Base-by-base conservation (phyloP, 2,797 vertebrate species). In the Karalla daura region DNA sequence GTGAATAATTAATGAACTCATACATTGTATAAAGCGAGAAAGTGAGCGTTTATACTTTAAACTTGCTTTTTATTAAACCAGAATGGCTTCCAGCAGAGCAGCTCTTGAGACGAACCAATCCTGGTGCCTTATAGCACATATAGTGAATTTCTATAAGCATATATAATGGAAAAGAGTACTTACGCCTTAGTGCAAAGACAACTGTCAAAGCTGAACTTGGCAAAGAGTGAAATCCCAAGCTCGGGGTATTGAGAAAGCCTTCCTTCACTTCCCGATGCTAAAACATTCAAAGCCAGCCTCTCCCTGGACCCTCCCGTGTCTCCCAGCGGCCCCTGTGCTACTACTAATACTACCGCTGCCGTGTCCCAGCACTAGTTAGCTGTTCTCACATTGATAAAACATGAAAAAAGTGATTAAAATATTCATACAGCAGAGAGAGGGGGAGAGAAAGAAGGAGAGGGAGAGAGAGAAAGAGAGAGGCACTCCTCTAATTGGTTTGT, bases 401-500 rank as follows among this genome's bases (percentile, higher is more conserved):
- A 70, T 60, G 25, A 67, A 50, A 70, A 15, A 63, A 18, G 28
- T 40, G n/a, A 28, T 30, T 69, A 17, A 80, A 72, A 76, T 68
- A 68, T 79, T 55, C 63, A 78, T 61, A 50, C 18, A 37, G 50
- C 44, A 49, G 15, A 20, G 3, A 9, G 3, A 3, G 28, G 10
- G 1, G 10, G 28, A 30, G 28, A 6, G 28, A 35, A 14, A 14
- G 32, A 33, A 10, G 10, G 32, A 50, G 9, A 39, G 11, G 21
- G 40, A 21, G 23, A 44, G 30, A 18, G 33, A 7, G 17, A 32
- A 18, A 15, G 30, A 32, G 47, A 24, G 24, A 37, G 11, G 44
- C n/a, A 41, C 25, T 41, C 11, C 28, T 17, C 40, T 43, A 24
- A 66, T 35, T 52, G 40, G 40, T 12, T 64, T 54, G 17, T 51